Percentiles rank a stretch among this genome's conserved stretches.
Conservation (phyloP, 2,797 vertebrate genomes). For the Coranthus polyacanthus region DNA sequence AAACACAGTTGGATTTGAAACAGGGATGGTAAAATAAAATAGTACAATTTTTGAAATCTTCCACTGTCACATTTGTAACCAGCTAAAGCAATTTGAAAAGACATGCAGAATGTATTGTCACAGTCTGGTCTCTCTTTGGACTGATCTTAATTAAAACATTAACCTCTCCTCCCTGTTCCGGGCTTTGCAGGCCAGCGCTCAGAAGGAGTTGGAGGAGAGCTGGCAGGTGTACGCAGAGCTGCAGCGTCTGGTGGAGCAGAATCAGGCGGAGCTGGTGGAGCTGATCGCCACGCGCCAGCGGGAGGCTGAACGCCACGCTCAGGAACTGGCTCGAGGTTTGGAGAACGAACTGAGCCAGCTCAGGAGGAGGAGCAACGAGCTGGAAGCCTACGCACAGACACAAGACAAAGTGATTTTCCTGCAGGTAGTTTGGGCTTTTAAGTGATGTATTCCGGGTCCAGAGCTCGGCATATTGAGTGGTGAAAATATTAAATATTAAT, state of each 20-base stretch:
- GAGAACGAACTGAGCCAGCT: slow-evolving; percentile 85
- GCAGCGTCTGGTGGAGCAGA: slow-evolving; percentile 85
- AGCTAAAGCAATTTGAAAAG: too few relatives aligned
- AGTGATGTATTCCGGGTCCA: too few relatives aligned
- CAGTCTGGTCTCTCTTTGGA: too few relatives aligned
- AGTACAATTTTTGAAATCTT: too few relatives aligned
- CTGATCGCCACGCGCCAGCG: slow-evolving; percentile 77
- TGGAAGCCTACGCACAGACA: slow-evolving; percentile 77
- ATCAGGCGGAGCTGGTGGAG: slow-evolving; percentile 87
- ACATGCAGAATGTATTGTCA: too few relatives aligned
- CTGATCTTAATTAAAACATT: too few relatives aligned
- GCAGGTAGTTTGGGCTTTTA: slow-evolving; percentile 71
- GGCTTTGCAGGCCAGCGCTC: slow-evolving; percentile 70
- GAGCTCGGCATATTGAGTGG: background rate
- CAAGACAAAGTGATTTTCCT: slow-evolving; percentile 84
- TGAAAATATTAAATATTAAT: too few relatives aligned
- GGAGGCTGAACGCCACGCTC: slow-evolving; percentile 80
- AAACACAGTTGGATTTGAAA: too few relatives aligned
- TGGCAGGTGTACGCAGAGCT: slow-evolving; percentile 86
- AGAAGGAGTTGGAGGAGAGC: slow-evolving; percentile 87
- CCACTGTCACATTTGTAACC: too few relatives aligned
- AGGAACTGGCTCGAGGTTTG: slow-evolving; percentile 79
- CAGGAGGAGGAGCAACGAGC: slow-evolving; percentile 80
- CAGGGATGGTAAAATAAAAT: too few relatives aligned
- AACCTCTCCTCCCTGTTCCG: accelerated